These are phyloP conservation scores for Denticeps clupeoides DNA, from an alignment of 2,797 vertebrate species.

Conservation along the genomic window DNA sequence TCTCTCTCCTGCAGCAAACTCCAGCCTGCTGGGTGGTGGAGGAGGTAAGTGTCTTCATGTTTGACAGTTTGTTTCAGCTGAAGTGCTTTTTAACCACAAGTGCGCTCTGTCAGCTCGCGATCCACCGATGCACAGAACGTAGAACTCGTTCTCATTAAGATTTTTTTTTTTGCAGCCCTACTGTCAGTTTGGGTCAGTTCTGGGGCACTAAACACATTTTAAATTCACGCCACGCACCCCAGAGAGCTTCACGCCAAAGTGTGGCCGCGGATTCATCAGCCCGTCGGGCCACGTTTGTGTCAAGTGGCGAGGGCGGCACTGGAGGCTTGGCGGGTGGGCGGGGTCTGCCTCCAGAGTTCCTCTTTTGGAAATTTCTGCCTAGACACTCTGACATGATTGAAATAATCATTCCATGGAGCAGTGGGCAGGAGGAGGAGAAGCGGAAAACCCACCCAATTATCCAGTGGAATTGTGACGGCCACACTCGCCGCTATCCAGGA, in stretches of 20 bases:
- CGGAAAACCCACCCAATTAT: constrained; percentile 32
- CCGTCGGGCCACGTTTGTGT: constrained; percentile 47
- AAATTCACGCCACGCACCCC: constrained; percentile 31
- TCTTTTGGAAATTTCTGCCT: constrained; percentile 35
- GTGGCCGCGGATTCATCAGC: constrained; percentile 43
- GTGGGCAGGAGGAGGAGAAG: constrained; percentile 7
- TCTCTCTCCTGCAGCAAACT: constrained; percentile 77
- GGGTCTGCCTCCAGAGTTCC: constrained; percentile 33
- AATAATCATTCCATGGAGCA: constrained; percentile 48
- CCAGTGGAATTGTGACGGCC: constrained; percentile 31
- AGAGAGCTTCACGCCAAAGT: constrained; percentile 27
- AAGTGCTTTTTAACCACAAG: too few species aligned
- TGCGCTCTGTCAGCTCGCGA: too few species aligned
- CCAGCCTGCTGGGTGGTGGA: constrained; percentile 92
- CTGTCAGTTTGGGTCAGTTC: too few species aligned
- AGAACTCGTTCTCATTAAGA: too few species aligned
- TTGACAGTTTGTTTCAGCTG: background rate
- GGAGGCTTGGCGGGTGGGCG: too few species aligned
- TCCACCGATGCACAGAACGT: too few species aligned
- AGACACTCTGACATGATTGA: constrained; percentile 59
- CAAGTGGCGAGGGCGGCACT: constrained; percentile 42
- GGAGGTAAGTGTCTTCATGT: constrained; percentile 77
- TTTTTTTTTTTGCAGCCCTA: background rate
- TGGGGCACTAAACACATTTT: too few species aligned
- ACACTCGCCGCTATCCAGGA: constrained; percentile 23